phyloP scores from a whole-genome alignment of 2,797 vertebrate genomes.

The Avahi laniger region DNA sequence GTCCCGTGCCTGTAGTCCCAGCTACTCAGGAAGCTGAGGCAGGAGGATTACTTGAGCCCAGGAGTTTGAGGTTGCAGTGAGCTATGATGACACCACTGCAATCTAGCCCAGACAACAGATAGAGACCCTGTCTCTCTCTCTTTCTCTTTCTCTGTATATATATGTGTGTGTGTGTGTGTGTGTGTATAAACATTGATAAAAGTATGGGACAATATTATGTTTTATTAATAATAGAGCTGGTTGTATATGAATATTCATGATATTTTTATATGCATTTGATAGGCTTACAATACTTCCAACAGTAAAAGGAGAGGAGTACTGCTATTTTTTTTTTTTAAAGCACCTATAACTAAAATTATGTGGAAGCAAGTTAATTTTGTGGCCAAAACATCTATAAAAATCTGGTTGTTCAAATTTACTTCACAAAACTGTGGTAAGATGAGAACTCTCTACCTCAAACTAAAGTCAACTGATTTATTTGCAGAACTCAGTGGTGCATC shows the following conservation, averaged over 20 bases:
- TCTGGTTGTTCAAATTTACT: neutral
- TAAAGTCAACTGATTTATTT: constrained; percentile 49
- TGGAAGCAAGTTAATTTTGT: neutral
- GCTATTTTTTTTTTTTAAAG: neutral
- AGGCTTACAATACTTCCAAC: neutral
- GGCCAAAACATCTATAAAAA: neutral
- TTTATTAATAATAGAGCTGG: neutral
- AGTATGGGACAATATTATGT: neutral
- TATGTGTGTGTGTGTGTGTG: too few species aligned
- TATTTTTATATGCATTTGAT: neutral
- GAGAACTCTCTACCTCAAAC: constrained; percentile 14
- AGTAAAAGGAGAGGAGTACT: neutral
- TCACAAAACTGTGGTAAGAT: neutral
- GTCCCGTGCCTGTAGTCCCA: neutral
- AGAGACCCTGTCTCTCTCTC: neutral
- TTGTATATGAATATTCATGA: neutral
- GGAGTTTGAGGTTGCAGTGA: neutral
- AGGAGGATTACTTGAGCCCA: neutral
- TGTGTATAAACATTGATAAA: neutral
- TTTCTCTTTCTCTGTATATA: too few species aligned
- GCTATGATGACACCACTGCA: neutral
- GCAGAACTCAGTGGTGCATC: constrained; percentile 18
- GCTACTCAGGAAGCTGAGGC: neutral
- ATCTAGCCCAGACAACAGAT: neutral
- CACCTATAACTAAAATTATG: neutral